Conservation (phyloP, 1,140 invertebrate genomes). For the Adelges cooleyi region DNA sequence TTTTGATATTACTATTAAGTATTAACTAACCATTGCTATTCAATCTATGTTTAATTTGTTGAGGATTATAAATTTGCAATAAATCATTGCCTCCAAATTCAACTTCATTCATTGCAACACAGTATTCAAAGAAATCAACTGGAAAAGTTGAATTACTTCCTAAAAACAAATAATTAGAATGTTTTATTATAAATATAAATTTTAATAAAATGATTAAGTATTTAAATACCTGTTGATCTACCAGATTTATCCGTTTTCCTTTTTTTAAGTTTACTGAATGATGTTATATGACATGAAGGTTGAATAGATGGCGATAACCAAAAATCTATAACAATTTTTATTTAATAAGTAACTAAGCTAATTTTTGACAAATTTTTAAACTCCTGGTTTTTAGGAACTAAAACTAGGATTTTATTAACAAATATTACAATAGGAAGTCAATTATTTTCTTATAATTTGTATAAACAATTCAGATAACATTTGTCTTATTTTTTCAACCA, state of each 20-base stretch:
- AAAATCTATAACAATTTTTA: conserved; percentile 41
- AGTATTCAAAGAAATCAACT: conserved; percentile 95
- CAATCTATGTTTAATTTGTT: conserved; percentile 86
- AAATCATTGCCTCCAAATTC: conserved; percentile 94
- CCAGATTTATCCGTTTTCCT: conserved; percentile 48
- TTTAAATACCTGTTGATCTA: conserved; percentile 41
- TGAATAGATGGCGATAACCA: conserved; percentile 72
- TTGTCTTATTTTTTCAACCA: too few species aligned
- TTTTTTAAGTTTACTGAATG: conserved; percentile 42
- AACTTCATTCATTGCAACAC: conserved; percentile 76
- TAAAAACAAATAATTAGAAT: conserved; percentile 20
- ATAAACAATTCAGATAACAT: too few species aligned
- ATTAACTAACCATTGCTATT: conserved; percentile 63
- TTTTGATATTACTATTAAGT: not conserved
- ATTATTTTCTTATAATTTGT: too few species aligned
- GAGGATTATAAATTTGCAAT: conserved; percentile 85
- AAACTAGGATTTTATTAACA: too few species aligned
- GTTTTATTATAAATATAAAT: too few species aligned
- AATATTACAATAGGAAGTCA: too few species aligned
- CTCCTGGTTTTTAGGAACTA: too few species aligned
- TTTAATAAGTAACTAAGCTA: too few species aligned
- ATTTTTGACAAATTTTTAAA: too few species aligned
- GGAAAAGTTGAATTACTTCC: conserved; percentile 57
- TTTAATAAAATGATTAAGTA: too few species aligned
- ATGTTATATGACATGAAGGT: conserved; percentile 44